These are phyloP conservation scores for Papilio helenus DNA, from an alignment of 1,140 invertebrate species.

Conservation along the genomic window DNA sequence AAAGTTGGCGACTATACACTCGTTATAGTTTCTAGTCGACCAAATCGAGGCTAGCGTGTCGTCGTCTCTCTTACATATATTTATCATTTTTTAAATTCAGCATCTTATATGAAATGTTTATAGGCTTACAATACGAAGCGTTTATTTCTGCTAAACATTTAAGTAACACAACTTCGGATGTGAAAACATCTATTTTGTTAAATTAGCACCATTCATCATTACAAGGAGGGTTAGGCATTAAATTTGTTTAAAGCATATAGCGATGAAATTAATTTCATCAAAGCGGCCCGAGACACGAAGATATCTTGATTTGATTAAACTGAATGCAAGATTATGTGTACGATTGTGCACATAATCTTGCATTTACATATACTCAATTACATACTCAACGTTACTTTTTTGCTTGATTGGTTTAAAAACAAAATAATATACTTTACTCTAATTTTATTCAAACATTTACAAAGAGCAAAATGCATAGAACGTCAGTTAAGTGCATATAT, in stretches of 20 bases:
- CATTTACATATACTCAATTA: not conserved
- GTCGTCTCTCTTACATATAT: slow-evolving; percentile 41
- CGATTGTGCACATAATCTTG: not conserved
- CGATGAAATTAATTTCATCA: not conserved
- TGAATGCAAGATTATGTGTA: not conserved
- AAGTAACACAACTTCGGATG: not conserved
- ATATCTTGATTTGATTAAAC: not conserved
- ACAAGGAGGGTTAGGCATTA: not conserved
- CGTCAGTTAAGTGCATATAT: not conserved
- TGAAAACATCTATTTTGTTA: not conserved
- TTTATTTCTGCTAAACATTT: not conserved
- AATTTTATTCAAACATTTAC: not conserved
- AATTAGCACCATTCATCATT: not conserved
- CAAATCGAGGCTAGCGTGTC: slow-evolving; percentile 66
- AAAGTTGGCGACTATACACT: slow-evolving; percentile 76
- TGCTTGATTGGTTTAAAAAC: not conserved
- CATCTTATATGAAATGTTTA: slow-evolving; percentile 21
- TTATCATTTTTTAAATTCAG: slow-evolving; percentile 39
- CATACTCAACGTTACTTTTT: not conserved
- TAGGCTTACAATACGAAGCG: not conserved
- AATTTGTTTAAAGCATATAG: not conserved
- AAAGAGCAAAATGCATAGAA: not conserved
- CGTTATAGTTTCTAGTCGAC: slow-evolving; percentile 73
- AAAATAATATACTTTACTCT: not conserved
- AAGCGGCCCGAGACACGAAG: not conserved